Evolutionary conservation across 2,113 vertebrate genomes (phyloP).

Genomic region (Ophthalmolycus amberensis): DNA sequence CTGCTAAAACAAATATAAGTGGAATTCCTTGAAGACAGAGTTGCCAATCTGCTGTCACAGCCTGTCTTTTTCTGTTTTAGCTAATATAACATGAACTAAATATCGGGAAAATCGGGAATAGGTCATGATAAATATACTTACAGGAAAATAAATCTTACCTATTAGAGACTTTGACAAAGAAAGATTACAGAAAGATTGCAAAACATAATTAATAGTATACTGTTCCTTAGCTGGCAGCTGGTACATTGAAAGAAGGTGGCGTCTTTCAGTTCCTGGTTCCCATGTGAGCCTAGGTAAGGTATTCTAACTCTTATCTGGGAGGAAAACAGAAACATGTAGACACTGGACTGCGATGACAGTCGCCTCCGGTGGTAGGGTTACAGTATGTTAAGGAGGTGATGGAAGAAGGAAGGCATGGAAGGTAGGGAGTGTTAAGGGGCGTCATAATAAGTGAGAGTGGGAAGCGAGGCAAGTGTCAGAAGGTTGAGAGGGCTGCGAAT

Average conservation of each 20-base stretch:
- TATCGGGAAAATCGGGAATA: background rate
- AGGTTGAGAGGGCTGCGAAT: conserved; percentile 62
- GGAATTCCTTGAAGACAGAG: background rate
- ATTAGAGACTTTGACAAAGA: background rate
- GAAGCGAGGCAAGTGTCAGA: conserved; percentile 55
- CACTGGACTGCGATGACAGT: conserved; percentile 13
- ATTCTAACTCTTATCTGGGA: background rate
- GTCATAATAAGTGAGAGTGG: conserved; percentile 70
- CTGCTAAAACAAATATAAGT: background rate
- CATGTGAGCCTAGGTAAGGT: background rate
- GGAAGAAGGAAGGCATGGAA: conserved; percentile 47
- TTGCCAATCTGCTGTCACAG: background rate
- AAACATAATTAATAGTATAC: background rate
- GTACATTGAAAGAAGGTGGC: background rate
- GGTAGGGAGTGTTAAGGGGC: conserved; percentile 39
- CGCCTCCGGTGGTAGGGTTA: background rate
- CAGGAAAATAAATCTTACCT: background rate
- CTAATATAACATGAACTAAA: background rate
- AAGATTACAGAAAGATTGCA: conserved; percentile 2
- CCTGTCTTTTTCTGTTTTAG: background rate
- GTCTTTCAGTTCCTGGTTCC: background rate
- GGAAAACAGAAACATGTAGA: conserved; percentile 8
- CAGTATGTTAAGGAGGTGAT: conserved; percentile 50
- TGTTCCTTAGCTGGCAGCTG: conserved; percentile 1
- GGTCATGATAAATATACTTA: background rate